Base-by-base conservation (phyloP, 2,888 invertebrate genomes). In the Alentia gelatinosa region DNA sequence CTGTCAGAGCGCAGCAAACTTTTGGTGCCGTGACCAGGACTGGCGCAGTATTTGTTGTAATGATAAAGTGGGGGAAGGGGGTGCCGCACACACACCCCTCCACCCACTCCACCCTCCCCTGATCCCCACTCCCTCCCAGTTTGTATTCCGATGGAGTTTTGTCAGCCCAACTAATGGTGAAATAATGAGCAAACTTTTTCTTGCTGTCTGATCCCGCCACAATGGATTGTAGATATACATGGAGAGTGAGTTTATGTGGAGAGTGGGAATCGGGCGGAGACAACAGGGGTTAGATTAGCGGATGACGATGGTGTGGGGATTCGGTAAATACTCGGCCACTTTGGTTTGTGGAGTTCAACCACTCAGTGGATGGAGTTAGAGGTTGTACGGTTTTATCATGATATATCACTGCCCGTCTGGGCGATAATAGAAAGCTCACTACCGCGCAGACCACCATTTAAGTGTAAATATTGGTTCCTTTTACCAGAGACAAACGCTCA, bases 151-250 rank as follows among this genome's bases (percentile, higher is more conserved):
- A 68, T 68, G 68, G n/a, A 68, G 68, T 68, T 9, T 7, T 9
- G 7, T 26, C 7, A 7, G 7, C n/a, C n/a, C n/a, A 9, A 15
- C 83, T 83, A 83, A 83, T 83, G 83, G 83, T 12, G 23, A 83
- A 83, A 83, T 83, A 83, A 83, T 26, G 83, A 40, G 83, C n/a
- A 83, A 83, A 83, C 83, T 83, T 40, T 56, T 30, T 26, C 83
- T 15, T 35, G 39, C 68, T 68, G 68, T 30, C 33, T 26, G 68
- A 30, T 30, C 26, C 68, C 3, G 30, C 33, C 23, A 30, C 30
- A 68, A 68, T 68, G 68, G 68, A 68, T 68, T 68, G 68, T 5
- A 30, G 68, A 68, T 26, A 30, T 68, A 30, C 68, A 56, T 12
- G 9, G 30, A 68, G 26, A 68, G 68, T 30, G 68, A 12, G 26